Evolutionary conservation across 2,888 invertebrate species (phyloP).

Genomic region (Serrognathus titanus): DNA sequence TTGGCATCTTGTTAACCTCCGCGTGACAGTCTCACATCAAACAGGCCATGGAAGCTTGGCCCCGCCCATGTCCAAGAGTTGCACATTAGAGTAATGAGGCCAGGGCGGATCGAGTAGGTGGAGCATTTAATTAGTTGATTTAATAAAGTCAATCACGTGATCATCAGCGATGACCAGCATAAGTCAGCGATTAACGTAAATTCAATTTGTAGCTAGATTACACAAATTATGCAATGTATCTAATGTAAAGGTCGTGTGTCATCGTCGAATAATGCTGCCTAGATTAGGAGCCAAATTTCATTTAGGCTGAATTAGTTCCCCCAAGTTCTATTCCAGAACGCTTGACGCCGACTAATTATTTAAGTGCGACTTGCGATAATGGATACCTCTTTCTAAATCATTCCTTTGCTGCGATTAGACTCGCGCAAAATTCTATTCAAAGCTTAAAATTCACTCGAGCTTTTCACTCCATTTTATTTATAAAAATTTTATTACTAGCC

Average conservation of each 20-base stretch:
- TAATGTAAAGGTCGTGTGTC: not conserved
- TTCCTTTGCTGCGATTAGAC: no score
- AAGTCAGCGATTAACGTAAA: slow-evolving; percentile 7
- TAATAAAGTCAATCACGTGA: slow-evolving; percentile 37
- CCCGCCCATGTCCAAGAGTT: slow-evolving; percentile 41
- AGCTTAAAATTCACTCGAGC: no score
- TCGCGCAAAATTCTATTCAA: no score
- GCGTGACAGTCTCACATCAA: slow-evolving; percentile 44
- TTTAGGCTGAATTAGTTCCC: no score
- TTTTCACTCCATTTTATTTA: no score
- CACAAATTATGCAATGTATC: not conserved
- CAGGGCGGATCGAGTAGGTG: slow-evolving; percentile 43
- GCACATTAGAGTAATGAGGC: slow-evolving; percentile 45
- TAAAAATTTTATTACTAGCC: no score
- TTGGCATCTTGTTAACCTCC: slow-evolving; percentile 20
- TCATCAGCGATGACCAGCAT: slow-evolving; percentile 17
- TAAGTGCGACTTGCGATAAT: no score
- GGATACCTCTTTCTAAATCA: no score
- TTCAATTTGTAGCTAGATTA: slow-evolving; percentile 20
- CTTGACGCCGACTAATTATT: no score
- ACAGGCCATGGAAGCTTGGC: slow-evolving; percentile 33
- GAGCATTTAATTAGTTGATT: slow-evolving; percentile 46
- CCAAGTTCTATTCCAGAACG: no score
- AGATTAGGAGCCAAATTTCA: no score
- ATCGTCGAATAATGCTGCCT: not conserved